Evolutionary conservation across 2,888 invertebrate species (phyloP).

Genomic region (Stenotaenia linearis): DNA sequence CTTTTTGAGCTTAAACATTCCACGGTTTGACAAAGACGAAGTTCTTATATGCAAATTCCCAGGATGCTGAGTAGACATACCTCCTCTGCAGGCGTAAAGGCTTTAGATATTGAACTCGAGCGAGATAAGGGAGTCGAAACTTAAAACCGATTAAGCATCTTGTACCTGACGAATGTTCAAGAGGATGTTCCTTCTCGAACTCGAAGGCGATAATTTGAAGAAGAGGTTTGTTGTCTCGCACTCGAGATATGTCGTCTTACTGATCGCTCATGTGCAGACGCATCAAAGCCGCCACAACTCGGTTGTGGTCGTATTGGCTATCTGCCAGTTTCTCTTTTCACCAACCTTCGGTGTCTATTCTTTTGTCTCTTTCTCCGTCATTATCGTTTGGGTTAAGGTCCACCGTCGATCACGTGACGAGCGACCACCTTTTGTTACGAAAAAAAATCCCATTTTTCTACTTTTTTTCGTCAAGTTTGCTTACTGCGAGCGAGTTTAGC

Average conservation of each 20-base stretch:
- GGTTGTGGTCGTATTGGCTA: not conserved
- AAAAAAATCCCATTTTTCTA: not conserved
- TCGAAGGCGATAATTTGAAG: not conserved
- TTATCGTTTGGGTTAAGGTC: not conserved
- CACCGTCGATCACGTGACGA: not conserved
- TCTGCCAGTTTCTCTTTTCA: not conserved
- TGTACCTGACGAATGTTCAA: too few relatives aligned
- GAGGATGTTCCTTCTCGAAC: not conserved
- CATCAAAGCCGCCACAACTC: not conserved
- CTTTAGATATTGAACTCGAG: not conserved
- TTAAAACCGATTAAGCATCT: too few relatives aligned
- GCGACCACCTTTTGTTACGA: not conserved
- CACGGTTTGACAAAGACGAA: not conserved
- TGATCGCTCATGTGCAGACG: not conserved
- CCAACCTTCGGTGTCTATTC: slow-evolving; percentile 2
- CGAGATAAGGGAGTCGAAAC: too few relatives aligned
- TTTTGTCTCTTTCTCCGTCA: not conserved
- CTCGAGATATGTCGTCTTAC: slow-evolving; percentile 3
- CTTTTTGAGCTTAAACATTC: not conserved
- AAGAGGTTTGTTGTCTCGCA: not conserved
- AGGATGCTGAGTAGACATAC: not conserved
- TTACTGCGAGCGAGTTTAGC: not conserved
- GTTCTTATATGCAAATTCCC: not conserved
- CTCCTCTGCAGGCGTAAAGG: not conserved
- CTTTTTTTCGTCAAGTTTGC: not conserved